phyloP scores from a whole-genome alignment of 1,140 invertebrate genomes.

The Aricia agestis region DNA sequence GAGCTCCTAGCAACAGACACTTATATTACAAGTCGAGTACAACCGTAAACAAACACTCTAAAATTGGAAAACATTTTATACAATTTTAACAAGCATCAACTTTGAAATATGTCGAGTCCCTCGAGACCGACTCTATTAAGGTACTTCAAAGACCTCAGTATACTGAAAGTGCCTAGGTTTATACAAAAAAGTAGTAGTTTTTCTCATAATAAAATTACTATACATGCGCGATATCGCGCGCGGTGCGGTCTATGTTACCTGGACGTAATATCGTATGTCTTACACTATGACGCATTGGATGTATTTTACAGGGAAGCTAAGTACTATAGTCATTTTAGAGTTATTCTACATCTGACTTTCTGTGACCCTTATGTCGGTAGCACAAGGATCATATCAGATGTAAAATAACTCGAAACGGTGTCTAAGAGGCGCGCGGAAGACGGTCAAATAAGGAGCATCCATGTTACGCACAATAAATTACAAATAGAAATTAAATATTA shows the following conservation, averaged over 20 bases:
- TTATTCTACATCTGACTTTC: too few species aligned
- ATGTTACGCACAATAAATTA: conserved; percentile 55
- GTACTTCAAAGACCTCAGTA: conserved; percentile 48
- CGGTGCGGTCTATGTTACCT: conserved; percentile 7
- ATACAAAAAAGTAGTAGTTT: conserved; percentile 62
- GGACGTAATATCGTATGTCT: conserved; percentile 21
- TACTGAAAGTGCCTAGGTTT: conserved; percentile 59
- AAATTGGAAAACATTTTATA: conserved; percentile 59
- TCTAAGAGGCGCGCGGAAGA: conserved; percentile 17
- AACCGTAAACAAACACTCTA: conserved; percentile 56
- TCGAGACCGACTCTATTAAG: conserved; percentile 41
- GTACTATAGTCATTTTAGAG: not conserved
- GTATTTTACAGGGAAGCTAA: conserved; percentile 9
- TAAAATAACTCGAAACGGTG: too few species aligned
- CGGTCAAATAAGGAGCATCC: conserved; percentile 18
- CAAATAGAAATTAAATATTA: conserved; percentile 66
- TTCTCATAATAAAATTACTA: conserved; percentile 45
- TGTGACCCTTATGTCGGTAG: too few species aligned
- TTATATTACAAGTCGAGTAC: conserved; percentile 51
- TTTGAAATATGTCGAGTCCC: conserved; percentile 46
- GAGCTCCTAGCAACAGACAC: conserved; percentile 20
- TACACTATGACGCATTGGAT: conserved; percentile 12
- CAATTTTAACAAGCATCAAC: conserved; percentile 63
- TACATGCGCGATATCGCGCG: conserved; percentile 35
- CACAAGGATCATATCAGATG: too few species aligned